Evolutionary conservation across 1,140 invertebrate species (phyloP), one percentile per base, ranked within the genome.

Genomic region (Sitodiplosis mosellana): DNA sequence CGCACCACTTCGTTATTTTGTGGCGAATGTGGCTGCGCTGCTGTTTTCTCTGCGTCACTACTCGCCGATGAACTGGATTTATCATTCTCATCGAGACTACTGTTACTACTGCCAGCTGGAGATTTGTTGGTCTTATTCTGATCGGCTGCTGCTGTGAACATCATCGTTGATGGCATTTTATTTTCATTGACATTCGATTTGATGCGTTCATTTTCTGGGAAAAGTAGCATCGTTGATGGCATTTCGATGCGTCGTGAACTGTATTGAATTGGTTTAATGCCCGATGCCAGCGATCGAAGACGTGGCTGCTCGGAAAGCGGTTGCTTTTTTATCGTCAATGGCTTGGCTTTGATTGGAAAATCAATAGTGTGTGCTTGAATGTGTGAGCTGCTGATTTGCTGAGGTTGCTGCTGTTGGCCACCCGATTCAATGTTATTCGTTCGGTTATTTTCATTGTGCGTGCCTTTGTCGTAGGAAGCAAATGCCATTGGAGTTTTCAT

Each of bases 261-360:
- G 14, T 48, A 48, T 8, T 51, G 50, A 7, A 51, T 37, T 15
- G 47, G 47, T 22, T 51, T 51, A 48, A 59, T 70, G 66, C 27
- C 69, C 64, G 57, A 68, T 63, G 49, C 62, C 48, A 71, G 60
- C 51, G 74, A 77, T 56, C 79, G 73, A 19, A 85, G 63, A 50
- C 80, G 81, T 2, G 83, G 83, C 51, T 82, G 80, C 59, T 86
- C 81, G 46, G 77, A 76, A 6, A 81, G 57, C 1, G 77, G 75
- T 51, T 80, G 75, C 60, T 87, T 87, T 63, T 83, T 81, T 46
- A 87, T 73, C 33, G 80, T 81, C 47, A 87, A 58, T 2, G 83
- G 81, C 49, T 81, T 76, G 1, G 84, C 78, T 67, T 87, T 85
- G 47, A 87, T 86, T 45, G 62, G 62, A 49, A 64, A 53, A 48